Base-by-base conservation (phyloP, 2,797 vertebrate genomes). In the Falco peregrinus region DNA sequence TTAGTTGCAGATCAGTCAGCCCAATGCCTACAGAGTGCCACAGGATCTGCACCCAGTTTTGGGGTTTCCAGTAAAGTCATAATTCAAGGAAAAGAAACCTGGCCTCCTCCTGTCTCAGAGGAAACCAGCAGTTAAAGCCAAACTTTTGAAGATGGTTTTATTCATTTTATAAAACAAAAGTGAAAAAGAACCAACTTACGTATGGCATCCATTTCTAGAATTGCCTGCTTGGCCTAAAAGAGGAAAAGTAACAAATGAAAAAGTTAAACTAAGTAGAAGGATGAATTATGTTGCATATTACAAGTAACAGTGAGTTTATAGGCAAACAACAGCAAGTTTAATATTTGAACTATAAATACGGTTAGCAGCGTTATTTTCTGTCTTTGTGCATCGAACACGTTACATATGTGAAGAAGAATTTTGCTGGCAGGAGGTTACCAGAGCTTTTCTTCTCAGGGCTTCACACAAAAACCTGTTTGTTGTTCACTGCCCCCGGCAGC, bases 141-240 rank as follows among this genome's bases (percentile, higher is more conserved):
- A 84, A 51, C 25, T 64, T 71, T 4, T 73, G 29, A 91, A 75
- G 26, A n/a, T 9, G 3, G 1, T 65, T 88, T 79, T 48, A 64
- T 37, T 75, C 5, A 14, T 61, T 73, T 93, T 90, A 68, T 20
- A 48, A 54, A 85, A 76, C 8, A 10, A 26, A 89, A 93, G 39
- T n/a, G 16, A 83, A 94, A 94, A 91, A 56, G 59, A 35, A 60
- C 5, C 67, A 91, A 99, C 99, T 99, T 98, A 99, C 99, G 98
- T 95, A 99, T 98, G 60, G 99, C 98, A 97, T 99, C 99, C 99
- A 99, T 99, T 97, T 99, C 99, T 57, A 99, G 97, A 98, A 99
- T 99, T 54, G 99, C 99, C 98, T 99, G 99, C 83, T 99, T 99
- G 93, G 99, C 99, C 99, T 99, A 95, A 41, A 98, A 98, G 41